phyloP scores from a whole-genome alignment of 2,797 vertebrate genomes.

The Sparus aurata region DNA sequence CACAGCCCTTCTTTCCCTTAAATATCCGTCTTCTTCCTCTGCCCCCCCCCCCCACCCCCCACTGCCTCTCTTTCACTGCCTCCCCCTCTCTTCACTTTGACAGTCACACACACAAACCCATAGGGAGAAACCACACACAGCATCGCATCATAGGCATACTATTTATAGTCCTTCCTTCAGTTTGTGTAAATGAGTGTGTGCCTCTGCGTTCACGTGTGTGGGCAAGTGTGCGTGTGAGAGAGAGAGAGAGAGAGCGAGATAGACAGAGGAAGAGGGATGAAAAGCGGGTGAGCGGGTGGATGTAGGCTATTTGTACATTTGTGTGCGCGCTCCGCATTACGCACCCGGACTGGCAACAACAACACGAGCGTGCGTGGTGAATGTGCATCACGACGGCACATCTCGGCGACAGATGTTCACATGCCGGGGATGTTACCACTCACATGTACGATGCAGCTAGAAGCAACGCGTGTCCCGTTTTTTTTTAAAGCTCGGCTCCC shows the following conservation, averaged over 20 bases:
- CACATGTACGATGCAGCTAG: constrained; percentile 54
- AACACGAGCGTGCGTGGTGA: constrained; percentile 44
- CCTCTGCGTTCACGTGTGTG: constrained; percentile 6
- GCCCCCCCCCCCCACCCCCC: neutral
- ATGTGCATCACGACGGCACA: constrained; percentile 52
- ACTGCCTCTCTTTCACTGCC: constrained; percentile 10
- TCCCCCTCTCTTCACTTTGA: constrained; percentile 72
- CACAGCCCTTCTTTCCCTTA: constrained; percentile 59
- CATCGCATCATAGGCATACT: constrained; percentile 82
- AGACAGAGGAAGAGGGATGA: constrained; percentile 49
- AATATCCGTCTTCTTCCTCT: constrained; percentile 55
- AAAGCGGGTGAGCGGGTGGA: constrained; percentile 57
- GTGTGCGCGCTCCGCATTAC: constrained; percentile 48
- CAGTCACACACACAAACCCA: constrained; percentile 82
- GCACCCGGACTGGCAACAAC: constrained; percentile 24
- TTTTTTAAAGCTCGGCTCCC: constrained; percentile 17
- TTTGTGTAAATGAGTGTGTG: constrained; percentile 74
- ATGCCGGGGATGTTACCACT: constrained; percentile 46
- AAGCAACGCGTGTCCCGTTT: constrained; percentile 38
- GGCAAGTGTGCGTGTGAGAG: constrained; percentile 29
- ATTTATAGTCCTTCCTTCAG: constrained; percentile 84
- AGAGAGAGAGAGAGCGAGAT: constrained; percentile 47
- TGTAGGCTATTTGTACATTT: constrained; percentile 70
- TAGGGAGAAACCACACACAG: constrained; percentile 82
- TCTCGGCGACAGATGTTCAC: constrained; percentile 64